Evolutionary conservation across 92 coral and sea anemone species (phyloP), one percentile per base, ranked within the genome.

Genomic region (Siderastrea siderea): DNA sequence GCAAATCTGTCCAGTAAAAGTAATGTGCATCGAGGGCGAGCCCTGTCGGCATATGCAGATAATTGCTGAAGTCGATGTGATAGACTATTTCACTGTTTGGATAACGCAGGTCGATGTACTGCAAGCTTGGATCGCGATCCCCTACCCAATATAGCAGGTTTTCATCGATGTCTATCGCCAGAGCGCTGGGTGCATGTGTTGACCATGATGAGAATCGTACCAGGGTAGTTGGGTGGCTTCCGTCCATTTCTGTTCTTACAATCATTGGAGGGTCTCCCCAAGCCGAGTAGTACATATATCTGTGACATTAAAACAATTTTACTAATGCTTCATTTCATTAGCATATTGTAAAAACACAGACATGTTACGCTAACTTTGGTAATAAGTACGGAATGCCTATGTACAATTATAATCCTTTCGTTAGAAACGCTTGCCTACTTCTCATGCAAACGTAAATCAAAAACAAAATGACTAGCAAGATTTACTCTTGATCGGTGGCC

Each of bases 1-100:
- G 51, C 45, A 57, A 44, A 47, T 96, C 98, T 4, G 94, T 93
- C 96, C 94, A 96, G 77, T 89, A 95, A 19, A 82, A 82, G 13
- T 82, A 71, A 60, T 71, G 13, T 10, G 86, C 86, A 57, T 82
- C 86, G 17, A 82, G 78, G 7, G 86, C 79, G 38, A 82, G 86
- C 44, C 86, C 86, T 9, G 14, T 5, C 47, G 86, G 86, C 12
- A 59, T 16, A 47, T 70, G 67, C 5, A 82, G 59, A 48, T 71
- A 82, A 9, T 38, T 38, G 48, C 71, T 70, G 60, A 46, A 82
- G 46, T n/a, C 48, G 60, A 82, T 82, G 49, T 82, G 86, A 14
- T 82, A 71, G 6, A 71, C 79, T 6, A 82, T 82, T 71, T 82
- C 86, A 72, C 78, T 82, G 17, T 82, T 8, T 5, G 86, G 86